Evolutionary conservation across 1,140 invertebrate species (phyloP), one percentile per base, ranked within the genome.

Genomic region (Zelostemma sp.): DNA sequence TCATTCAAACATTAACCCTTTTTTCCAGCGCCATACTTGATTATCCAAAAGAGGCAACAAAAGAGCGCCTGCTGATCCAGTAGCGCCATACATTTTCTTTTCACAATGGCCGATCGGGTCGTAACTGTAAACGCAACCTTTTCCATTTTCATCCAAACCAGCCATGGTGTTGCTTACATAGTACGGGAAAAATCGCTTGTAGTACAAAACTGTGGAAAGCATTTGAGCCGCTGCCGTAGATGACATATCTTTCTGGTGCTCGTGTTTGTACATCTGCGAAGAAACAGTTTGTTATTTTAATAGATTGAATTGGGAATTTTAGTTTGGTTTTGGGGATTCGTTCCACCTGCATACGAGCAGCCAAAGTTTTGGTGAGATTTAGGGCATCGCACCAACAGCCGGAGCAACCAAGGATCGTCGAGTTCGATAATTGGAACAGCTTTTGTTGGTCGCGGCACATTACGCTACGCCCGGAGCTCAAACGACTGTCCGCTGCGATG

Each of bases 361-460:
- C 86, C 19, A 99, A 80, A 54, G 97, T 86, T 70, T 95, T 90
- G 3, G 94, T 96, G 3, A 99, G 87, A 15, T 97, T 96, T 1
- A 99, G 86, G n/a, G 94, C 93, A 87, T 99, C 98, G 75, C 97
- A 97, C 95, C 98, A 98, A 84, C 98, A 99, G 28, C 98, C 98
- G 54, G 93, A 91, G 69, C 92, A 90, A 1, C 94, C 97, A 33
- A 99, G 85, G 46, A 99, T 91, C 21, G 97, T 97, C 33, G 86
- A 89, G 0, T 91, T 83, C 0, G 95, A 95, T 21, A 97, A 81
- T 64, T 88, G 81, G 62, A 95, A 95, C 3, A 96, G 80, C 83
- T 97, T 97, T 31, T 93, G 90, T 78, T 96, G 95, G 18, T 95
- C 89, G 17, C 97, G 89, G 0, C 93, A 93, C 61, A 95, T 92